Conservation (phyloP, 2,797 vertebrate species). For the Holocentrus rufus region DNA sequence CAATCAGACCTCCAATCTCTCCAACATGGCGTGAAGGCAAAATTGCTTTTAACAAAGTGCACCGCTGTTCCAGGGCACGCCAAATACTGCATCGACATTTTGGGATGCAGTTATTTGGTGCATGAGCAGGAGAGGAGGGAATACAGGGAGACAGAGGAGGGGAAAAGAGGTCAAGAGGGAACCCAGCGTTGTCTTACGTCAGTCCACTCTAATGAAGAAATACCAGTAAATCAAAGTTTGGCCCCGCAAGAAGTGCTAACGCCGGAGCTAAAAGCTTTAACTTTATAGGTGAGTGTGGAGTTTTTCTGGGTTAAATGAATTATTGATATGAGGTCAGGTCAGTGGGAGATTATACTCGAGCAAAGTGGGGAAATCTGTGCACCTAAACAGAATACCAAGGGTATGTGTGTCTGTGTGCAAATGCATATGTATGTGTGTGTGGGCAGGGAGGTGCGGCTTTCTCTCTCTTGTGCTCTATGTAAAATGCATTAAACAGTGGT, state of each 20-base stretch:
- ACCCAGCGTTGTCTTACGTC: conserved; percentile 14
- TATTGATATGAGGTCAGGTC: conserved; percentile 72
- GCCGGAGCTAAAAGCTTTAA: conserved; percentile 58
- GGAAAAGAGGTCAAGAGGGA: conserved; percentile 1
- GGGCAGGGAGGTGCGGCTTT: background rate
- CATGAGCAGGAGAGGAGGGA: background rate
- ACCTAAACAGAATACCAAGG: conserved; percentile 65
- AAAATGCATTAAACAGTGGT: conserved; percentile 15
- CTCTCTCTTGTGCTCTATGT: conserved; percentile 10
- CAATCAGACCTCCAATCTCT: no score
- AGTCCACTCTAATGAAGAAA: conserved; percentile 14
- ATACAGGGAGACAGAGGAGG: background rate
- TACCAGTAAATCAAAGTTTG: conserved; percentile 30
- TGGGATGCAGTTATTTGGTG: no score
- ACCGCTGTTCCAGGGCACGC: no score
- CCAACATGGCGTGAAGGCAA: no score
- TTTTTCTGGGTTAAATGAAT: conserved; percentile 59
- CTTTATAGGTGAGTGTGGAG: conserved; percentile 39
- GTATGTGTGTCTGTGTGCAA: conserved; percentile 1
- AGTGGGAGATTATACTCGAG: conserved; percentile 63
- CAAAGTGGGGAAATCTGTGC: conserved; percentile 49
- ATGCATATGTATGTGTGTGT: background rate
- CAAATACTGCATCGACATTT: no score
- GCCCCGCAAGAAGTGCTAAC: conserved; percentile 57
- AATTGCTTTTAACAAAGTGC: no score